Percentiles rank a stretch among this genome's conserved stretches.
These are phyloP conservation scores for Aphaenogaster rudis DNA, from an alignment of 1,140 invertebrate genomes.

Conservation along the genomic window DNA sequence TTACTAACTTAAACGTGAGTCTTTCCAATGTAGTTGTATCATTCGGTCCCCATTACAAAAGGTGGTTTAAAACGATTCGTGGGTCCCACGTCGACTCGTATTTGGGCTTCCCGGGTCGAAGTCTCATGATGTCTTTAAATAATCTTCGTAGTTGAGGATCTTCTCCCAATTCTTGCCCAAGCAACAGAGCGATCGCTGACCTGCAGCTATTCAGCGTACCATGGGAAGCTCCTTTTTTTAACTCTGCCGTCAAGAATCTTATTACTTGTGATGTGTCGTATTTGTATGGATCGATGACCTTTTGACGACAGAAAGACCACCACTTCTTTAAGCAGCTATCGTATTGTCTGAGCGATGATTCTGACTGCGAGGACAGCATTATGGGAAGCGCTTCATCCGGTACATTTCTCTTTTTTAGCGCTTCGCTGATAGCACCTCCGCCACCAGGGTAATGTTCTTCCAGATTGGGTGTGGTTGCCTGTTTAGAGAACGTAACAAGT, in stretches of 20 bases:
- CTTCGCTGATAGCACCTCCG: not conserved
- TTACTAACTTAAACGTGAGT: not conserved
- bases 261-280: too few species aligned
- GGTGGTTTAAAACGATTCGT: not conserved
- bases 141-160: not conserved
- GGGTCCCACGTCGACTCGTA: not conserved
- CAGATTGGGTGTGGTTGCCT: too few species aligned
- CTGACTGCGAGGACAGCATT: not conserved
- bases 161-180: not conserved
- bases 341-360: not conserved
- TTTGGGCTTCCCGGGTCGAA: not conserved
- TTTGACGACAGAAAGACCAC: not conserved
- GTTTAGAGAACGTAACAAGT: not conserved
- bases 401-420: not conserved
- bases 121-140: not conserved
- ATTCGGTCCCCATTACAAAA: not conserved
- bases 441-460: slow-evolving; percentile 58
- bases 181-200: not conserved
- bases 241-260: not conserved
- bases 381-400: not conserved
- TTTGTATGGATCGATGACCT: not conserved
- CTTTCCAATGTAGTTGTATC: not conserved
- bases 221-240: not conserved
- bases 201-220: not conserved
- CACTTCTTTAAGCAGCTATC: not conserved